A percentile compares a stretch with the other conserved stretches of the same genome.
phyloP scores from a whole-genome alignment of 2,113 vertebrate species.

The Tetrao urogallus region DNA sequence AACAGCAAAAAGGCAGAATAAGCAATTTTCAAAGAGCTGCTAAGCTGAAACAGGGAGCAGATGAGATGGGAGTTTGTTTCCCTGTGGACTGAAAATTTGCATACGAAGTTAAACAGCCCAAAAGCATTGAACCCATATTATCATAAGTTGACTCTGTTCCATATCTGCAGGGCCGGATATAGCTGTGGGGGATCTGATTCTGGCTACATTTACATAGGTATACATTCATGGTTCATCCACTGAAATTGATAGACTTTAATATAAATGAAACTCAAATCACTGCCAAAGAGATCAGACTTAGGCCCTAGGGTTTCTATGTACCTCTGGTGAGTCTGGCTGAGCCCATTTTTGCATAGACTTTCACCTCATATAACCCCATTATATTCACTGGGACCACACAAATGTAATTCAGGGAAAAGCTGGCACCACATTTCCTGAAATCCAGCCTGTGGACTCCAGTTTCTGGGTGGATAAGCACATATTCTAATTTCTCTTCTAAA shows the following conservation, averaged over 20 bases:
- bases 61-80: neutral
- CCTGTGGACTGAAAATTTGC: neutral
- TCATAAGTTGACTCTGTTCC: neutral
- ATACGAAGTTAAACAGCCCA: neutral
- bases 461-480: neutral
- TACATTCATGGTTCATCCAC: neutral
- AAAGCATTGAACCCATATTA: neutral
- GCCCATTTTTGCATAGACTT: neutral
- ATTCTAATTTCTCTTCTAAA: slow-evolving; percentile 7
- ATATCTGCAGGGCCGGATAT: neutral
- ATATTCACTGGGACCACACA: neutral
- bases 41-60: neutral
- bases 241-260: neutral
- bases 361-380: neutral
- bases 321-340: neutral
- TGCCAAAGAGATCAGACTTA: neutral
- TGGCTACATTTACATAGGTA: neutral
- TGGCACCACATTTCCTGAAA: neutral
- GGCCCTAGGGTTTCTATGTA: neutral
- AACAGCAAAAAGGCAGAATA: neutral
- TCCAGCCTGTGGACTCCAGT: neutral
- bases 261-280: neutral
- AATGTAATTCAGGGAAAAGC: neutral
- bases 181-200: neutral
- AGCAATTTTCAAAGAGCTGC: neutral